phyloP scores from a whole-genome alignment of 2,113 vertebrate genomes.

The Telmatochromis bifrenatus region DNA sequence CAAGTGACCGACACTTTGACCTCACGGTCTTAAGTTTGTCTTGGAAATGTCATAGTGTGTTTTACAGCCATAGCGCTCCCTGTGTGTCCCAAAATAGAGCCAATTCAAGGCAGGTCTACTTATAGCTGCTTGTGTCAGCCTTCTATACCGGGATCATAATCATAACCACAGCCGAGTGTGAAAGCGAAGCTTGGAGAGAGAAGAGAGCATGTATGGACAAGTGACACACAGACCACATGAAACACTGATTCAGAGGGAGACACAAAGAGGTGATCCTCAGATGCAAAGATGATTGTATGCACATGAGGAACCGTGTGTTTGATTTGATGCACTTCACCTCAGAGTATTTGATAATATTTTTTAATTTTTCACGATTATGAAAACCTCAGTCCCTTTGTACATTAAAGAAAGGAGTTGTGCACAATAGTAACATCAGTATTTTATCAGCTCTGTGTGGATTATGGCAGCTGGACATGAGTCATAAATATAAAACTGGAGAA shows the following conservation, averaged over 20 bases:
- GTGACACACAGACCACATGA: not conserved
- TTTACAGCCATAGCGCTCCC: constrained; percentile 36
- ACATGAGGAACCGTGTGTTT: not conserved
- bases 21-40: constrained; percentile 61
- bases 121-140: constrained; percentile 36
- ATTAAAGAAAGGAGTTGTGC: not conserved
- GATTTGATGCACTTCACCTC: not conserved
- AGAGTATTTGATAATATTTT: not conserved
- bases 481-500: not conserved
- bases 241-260: not conserved
- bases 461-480: not conserved
- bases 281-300: not conserved
- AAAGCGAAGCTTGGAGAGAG: constrained; percentile 6
- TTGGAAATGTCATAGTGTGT: constrained; percentile 63
- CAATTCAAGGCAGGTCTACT: not conserved
- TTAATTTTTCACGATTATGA: not conserved
- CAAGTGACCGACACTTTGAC: constrained; percentile 60
- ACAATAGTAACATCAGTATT: not conserved
- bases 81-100: constrained; percentile 67
- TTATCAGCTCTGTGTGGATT: not conserved
- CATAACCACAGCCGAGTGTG: not conserved
- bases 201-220: not conserved
- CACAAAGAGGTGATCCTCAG: not conserved
- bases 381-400: not conserved
- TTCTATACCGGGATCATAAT: not conserved